Base-by-base conservation (phyloP, 2,797 vertebrate species). In the Numenius phaeopus region DNA sequence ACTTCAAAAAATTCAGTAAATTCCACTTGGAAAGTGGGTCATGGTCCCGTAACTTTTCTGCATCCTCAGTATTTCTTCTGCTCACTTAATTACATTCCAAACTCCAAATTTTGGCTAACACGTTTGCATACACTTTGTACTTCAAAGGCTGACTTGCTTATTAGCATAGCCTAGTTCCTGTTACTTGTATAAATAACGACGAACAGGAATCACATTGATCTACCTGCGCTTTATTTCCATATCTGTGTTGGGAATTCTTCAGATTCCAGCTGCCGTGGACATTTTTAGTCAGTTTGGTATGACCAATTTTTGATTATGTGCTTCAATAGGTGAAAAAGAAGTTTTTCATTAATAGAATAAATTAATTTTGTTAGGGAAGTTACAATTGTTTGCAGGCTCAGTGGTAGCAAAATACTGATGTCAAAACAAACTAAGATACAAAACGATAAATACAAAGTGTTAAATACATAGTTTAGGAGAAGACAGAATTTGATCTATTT, bases 91-190 rank as follows among this genome's bases (percentile, higher is more conserved):
- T 95, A 90, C 77, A 89, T 97, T 96, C 87, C 89, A 90, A 85
- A 87, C 89, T 86, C 62, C 37, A 90, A 61, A 96, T 97, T 97
- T 94, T 95, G 95, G 91, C 90, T 95, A 92, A 70, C 1, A 2
- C 14, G 96, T 98, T 96, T 97, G 94, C 97, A 97, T 98, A 88
- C 0, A 3, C 85, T 97, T 96, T 97, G 94, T 84, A 97, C 94
- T 97, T 98, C 95, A 98, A 96, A 98, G 96, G 82, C 73, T 96
- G 95, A 94, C 72, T 96, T 84, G 70, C 96, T 92, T 87, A 97
- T 97, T 97, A 98, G 92, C 95, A 94, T 71, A 91, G 47, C 88
- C 96, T 94, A 87, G 95, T 97, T 97, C 96, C 85, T 93, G 94
- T 94, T 96, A 89, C 67, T 93, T 96, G 78, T 90, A 96, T 93